Base-by-base conservation (phyloP, 2,888 invertebrate genomes). In the Quadroppia sp. region DNA sequence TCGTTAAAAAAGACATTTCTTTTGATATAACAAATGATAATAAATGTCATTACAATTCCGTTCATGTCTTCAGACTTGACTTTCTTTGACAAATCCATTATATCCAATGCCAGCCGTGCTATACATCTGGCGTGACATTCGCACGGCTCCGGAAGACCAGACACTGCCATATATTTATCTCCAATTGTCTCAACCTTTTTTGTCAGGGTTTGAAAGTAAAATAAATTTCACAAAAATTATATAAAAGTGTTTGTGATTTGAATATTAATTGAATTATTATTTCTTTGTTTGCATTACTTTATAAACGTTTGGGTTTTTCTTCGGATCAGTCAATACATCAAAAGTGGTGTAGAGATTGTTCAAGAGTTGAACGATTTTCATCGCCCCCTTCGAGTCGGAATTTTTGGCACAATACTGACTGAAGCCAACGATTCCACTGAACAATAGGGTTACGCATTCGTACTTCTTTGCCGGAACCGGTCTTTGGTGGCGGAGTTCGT, bases 161-260 rank as follows among this genome's bases (percentile, higher is more conserved):
- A 93, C 0, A 95, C 96, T 0, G 95, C 94, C 96, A 96, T 97
- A 82, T 97, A 97, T 83, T 96, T 96, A 83, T 96, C 96, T 75
- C 96, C 96, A 28, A 96, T 94, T 15, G 96, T 97, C 84, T 97
- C 96, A 76, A 97, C 95, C 95, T 95, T 80, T 3, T 28, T 45
- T 13, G 11, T 9, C 45, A 45, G 2, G 2, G 45, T 45, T 45
- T 45, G 11, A 48, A n/a, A n/a, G 4, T n/a, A 15, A n/a, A n/a
- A n/a, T n/a, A n/a, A n/a, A n/a, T n/a, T 36, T 53, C 2, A 72
- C 11, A 50, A 30, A 73, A 75, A 20, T 71, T 70, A 70, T 56
- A 11, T 17, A 32, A 71, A 75, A 42, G 17, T 53, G 23, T 23
- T 67, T 67, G 30, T 25, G 17, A 28, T 67, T 36, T 23, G 53